Conservation (phyloP, 64 coral and sea anemone genomes). For the Acropora yongei region DNA sequence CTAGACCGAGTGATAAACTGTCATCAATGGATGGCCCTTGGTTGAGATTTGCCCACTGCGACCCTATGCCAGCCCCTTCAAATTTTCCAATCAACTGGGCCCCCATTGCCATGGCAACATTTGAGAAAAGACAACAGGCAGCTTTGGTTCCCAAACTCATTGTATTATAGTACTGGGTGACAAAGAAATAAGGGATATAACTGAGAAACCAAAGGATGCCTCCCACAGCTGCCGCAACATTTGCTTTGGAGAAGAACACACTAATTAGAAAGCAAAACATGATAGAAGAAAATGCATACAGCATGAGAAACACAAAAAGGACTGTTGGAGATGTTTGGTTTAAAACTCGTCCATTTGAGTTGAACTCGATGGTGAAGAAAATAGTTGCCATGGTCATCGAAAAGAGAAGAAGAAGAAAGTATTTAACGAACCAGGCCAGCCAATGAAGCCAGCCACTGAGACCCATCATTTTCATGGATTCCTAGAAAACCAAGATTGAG, state of each 20-base stretch:
- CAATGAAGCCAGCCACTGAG: conserved; percentile 89
- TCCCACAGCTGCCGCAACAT: conserved; percentile 79
- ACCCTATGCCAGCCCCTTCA: conserved; percentile 87
- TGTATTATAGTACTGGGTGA: conserved; percentile 78
- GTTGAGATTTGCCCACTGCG: conserved; percentile 85
- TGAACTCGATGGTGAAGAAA: conserved; percentile 84
- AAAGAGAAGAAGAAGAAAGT: conserved; percentile 73
- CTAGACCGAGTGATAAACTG: conserved; percentile 68
- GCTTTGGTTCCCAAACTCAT: conserved; percentile 74
- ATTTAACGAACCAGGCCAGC: conserved; percentile 88
- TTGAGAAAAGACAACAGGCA: conserved; percentile 76
- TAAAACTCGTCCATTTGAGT: conserved; percentile 80
- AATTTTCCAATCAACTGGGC: conserved; percentile 86
- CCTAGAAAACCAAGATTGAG: conserved; percentile 37
- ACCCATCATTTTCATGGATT: conserved; percentile 97
- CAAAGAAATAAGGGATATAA: conserved; percentile 83
- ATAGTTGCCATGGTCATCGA: conserved; percentile 61
- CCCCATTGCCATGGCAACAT: conserved; percentile 79
- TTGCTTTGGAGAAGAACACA: conserved; percentile 97
- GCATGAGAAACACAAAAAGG: conserved; percentile 85
- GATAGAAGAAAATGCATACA: conserved; percentile 78
- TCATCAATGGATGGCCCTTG: conserved; percentile 91
- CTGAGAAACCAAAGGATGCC: conserved; percentile 87
- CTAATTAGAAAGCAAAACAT: conserved; percentile 98
- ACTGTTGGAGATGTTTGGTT: conserved; percentile 72